phyloP scores from a whole-genome alignment of 2,797 vertebrate genomes.

The Coilia nasus region DNA sequence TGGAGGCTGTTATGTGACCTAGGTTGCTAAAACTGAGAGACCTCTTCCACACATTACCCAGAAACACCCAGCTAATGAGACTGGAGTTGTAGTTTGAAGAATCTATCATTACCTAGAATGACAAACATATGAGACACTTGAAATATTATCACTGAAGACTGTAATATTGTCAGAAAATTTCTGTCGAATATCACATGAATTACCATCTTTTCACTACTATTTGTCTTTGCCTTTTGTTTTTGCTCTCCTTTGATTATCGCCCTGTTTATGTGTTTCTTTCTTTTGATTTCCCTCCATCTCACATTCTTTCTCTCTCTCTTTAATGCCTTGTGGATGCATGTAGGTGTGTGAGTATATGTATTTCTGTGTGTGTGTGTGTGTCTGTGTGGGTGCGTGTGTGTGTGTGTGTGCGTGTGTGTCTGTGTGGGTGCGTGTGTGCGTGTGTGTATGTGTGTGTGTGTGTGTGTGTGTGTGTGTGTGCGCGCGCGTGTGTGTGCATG shows the following conservation, averaged over 20 bases:
- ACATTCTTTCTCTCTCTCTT: not conserved
- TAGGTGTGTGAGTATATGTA: not conserved
- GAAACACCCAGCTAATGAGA: not conserved
- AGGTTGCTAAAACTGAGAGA: not conserved
- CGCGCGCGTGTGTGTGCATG: not conserved
- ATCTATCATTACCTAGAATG: not conserved
- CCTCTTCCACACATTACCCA: not conserved
- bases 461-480: conserved; percentile 20
- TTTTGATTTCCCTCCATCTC: not conserved
- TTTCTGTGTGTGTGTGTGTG: too few relatives aligned
- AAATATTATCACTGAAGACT: not conserved
- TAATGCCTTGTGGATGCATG: not conserved
- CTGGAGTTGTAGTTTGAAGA: not conserved
- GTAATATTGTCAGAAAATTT: not conserved
- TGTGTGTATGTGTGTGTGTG: not conserved
- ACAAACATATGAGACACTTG: not conserved
- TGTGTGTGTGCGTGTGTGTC: conserved; percentile 25
- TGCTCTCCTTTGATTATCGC: not conserved
- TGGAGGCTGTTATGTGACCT: not conserved
- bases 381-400: not conserved
- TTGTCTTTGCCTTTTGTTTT: not conserved
- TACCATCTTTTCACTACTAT: not conserved
- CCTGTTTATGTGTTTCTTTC: not conserved
- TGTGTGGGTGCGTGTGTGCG: conserved; percentile 4
- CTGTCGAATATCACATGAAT: not conserved